A percentile compares a stretch with the other conserved stretches of the same genome.
These are phyloP conservation scores for Anoplolepis gracilipes DNA, from an alignment of 1,140 invertebrate genomes.

Conservation along the genomic window DNA sequence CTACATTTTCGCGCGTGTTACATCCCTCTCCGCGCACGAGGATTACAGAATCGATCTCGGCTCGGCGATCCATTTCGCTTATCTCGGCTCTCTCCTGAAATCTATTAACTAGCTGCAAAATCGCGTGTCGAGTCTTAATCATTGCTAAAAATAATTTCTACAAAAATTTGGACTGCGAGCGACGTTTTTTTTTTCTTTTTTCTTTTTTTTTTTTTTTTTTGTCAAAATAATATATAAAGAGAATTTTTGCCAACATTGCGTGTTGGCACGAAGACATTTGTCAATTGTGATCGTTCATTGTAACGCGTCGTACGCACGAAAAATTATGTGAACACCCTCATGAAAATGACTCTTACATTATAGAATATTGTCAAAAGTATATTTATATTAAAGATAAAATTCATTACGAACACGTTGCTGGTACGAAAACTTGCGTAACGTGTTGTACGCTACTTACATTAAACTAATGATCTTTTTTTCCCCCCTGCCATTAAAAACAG, in stretches of 20 bases:
- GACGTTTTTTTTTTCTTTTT: too few species aligned
- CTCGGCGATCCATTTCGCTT: background rate
- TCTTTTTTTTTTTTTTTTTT: background rate
- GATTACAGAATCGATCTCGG: slow-evolving; percentile 47
- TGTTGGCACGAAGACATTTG: slow-evolving; percentile 27
- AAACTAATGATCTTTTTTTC: slow-evolving; percentile 2
- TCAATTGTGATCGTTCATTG: slow-evolving; percentile 29
- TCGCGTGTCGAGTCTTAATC: slow-evolving; percentile 28
- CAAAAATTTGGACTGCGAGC: slow-evolving; percentile 10
- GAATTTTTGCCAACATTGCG: too few species aligned
- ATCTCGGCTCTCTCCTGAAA: background rate
- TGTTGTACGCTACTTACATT: background rate
- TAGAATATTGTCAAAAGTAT: slow-evolving; percentile 49
- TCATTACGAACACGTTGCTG: slow-evolving; percentile 57
- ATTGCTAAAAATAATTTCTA: slow-evolving; percentile 7
- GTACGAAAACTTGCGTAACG: slow-evolving; percentile 26
- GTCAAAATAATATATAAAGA: too few species aligned
- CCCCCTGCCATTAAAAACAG: background rate
- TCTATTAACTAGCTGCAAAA: slow-evolving; percentile 16
- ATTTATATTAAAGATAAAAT: slow-evolving; percentile 31
- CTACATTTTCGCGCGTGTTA: slow-evolving; percentile 3
- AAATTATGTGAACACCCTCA: slow-evolving; percentile 18
- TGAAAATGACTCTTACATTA: slow-evolving; percentile 19
- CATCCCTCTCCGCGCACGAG: slow-evolving; percentile 30
- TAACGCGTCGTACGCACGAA: background rate